phyloP scores from a whole-genome alignment of 2,888 invertebrate genomes.

The Sycophila texana region DNA sequence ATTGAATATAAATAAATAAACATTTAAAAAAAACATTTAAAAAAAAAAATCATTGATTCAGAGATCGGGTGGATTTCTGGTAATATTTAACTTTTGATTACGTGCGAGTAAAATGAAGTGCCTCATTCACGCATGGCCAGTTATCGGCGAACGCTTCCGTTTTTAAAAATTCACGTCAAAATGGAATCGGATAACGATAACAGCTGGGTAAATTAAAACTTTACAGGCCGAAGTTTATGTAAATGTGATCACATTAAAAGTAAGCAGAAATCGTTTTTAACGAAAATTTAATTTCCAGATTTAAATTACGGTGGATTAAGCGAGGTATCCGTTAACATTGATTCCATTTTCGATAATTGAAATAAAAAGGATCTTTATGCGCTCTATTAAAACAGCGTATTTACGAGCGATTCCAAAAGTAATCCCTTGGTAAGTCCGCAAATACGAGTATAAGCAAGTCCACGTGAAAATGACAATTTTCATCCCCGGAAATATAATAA shows the following conservation, averaged over 20 bases:
- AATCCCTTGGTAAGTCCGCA: not conserved
- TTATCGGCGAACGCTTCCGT: not conserved
- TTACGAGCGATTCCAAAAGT: slow-evolving; percentile 4
- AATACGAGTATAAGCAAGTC: not conserved
- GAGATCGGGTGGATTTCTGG: too few species aligned
- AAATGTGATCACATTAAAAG: not conserved
- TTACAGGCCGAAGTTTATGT: not conserved
- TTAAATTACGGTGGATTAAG: slow-evolving; percentile 27
- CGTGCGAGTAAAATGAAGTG: too few species aligned
- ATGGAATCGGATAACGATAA: not conserved
- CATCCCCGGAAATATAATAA: too few species aligned
- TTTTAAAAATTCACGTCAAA: not conserved
- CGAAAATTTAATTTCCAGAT: slow-evolving; percentile 40
- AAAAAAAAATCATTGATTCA: too few species aligned
- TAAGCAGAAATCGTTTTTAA: slow-evolving; percentile 9
- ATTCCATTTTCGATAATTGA: slow-evolving; percentile 29
- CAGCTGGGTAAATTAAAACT: not conserved
- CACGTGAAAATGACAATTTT: too few species aligned
- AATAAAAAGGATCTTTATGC: slow-evolving; percentile 38
- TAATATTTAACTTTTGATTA: too few species aligned
- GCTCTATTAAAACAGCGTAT: slow-evolving; percentile 8
- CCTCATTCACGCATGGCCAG: too few species aligned
- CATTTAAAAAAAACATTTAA: too few species aligned
- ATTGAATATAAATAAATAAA: too few species aligned
- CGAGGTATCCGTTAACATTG: slow-evolving; percentile 13